A percentile compares a stretch with the other conserved stretches of the same genome.
These are phyloP conservation scores for Pantherophis guttatus DNA, from an alignment of 2,113 vertebrate genomes.

Conservation along the genomic window DNA sequence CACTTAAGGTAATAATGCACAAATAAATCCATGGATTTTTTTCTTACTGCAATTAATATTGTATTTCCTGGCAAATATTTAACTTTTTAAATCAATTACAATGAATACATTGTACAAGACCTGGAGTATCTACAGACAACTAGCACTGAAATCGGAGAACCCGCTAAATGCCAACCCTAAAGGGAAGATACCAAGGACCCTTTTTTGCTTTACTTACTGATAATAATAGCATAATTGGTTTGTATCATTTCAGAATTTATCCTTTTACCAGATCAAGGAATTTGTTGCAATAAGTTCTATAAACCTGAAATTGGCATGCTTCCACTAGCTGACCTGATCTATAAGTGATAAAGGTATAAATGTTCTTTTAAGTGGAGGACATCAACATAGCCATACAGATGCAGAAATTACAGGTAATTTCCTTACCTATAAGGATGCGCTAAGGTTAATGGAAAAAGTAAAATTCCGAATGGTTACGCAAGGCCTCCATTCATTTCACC, in stretches of 20 bases:
- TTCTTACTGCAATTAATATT: background rate
- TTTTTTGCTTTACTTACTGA: background rate
- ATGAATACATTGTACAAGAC: background rate
- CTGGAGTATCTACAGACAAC: background rate
- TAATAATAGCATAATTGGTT: background rate
- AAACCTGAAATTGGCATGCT: background rate
- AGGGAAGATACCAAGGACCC: background rate
- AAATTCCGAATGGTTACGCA: too few relatives aligned
- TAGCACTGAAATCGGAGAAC: background rate
- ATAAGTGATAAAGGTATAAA: background rate
- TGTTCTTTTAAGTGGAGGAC: background rate
- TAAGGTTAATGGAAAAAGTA: background rate
- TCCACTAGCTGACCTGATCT: background rate
- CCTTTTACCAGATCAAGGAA: background rate
- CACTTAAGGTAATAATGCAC: background rate
- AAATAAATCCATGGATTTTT: background rate
- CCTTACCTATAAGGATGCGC: background rate
- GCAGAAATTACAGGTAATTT: background rate
- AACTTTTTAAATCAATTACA: background rate
- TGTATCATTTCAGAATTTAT: background rate
- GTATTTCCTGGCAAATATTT: background rate
- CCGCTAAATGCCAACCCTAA: background rate
- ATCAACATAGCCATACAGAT: background rate
- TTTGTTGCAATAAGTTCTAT: background rate
- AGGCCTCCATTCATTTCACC: background rate